Evolutionary conservation across 2,888 invertebrate genomes (phyloP).

Genomic region (Pyrochroa serraticornis): DNA sequence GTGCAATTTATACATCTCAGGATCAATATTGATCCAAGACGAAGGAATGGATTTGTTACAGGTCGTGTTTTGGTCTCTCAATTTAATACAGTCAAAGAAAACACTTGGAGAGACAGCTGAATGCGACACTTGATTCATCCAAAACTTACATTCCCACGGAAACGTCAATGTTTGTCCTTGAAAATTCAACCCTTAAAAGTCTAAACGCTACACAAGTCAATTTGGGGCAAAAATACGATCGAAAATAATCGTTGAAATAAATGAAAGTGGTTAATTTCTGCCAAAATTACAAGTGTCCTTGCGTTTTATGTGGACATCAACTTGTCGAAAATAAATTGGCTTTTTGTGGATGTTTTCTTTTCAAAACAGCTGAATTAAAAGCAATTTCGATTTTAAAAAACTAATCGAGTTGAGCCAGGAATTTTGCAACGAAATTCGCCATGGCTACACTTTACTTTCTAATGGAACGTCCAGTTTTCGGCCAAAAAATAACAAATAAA

Average conservation of each 20-base stretch:
- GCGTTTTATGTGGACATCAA: background rate
- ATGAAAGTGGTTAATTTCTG: no score
- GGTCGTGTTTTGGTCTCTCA: conserved; percentile 35
- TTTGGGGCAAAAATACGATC: no score
- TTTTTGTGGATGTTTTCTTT: conserved; percentile 5
- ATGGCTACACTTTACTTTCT: conserved; percentile 17
- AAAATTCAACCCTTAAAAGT: no score
- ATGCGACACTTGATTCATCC: conserved; percentile 33
- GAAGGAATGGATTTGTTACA: conserved; percentile 37
- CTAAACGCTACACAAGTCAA: no score
- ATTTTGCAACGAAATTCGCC: conserved; percentile 25
- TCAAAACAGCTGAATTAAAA: conserved; percentile 12
- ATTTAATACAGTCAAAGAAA: conserved; percentile 32
- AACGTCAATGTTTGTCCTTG: conserved; percentile 7
- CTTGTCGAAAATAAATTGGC: conserved; percentile 10
- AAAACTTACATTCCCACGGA: conserved; percentile 36
- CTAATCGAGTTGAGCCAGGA: conserved; percentile 13
- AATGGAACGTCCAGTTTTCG: background rate
- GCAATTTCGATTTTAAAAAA: conserved; percentile 18
- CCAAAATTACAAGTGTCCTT: no score
- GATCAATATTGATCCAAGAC: conserved; percentile 42
- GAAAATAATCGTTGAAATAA: no score
- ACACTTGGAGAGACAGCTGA: conserved; percentile 36
- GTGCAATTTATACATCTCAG: conserved; percentile 39
- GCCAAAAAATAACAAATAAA: background rate